A percentile compares a stretch with the other conserved stretches of the same genome.
phyloP scores from a whole-genome alignment of 1,140 invertebrate genomes.

The Hylaeus anthracinus region DNA sequence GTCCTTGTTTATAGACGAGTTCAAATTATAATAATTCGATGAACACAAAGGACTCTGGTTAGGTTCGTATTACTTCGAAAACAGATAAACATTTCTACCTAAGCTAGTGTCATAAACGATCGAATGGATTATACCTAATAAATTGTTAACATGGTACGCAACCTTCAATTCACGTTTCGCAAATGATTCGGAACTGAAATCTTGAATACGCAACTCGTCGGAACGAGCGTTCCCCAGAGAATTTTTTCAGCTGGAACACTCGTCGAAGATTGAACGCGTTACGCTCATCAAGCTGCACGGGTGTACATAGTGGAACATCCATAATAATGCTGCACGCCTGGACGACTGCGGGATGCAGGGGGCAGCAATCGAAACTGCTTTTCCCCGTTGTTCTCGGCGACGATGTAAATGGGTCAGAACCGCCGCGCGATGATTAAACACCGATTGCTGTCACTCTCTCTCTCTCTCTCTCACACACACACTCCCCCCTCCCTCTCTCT shows the following conservation, averaged over 20 bases:
- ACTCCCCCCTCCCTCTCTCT: too few relatives aligned
- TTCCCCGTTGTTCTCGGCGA: conserved; percentile 24
- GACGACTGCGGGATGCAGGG: neutral
- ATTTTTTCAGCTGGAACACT: neutral
- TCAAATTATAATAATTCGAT: too few relatives aligned
- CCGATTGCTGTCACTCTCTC: conserved; percentile 23
- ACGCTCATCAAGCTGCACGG: neutral
- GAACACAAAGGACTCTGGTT: too few relatives aligned
- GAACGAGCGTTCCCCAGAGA: neutral
- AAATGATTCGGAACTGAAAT: neutral
- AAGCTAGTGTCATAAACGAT: too few relatives aligned
- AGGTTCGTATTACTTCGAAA: too few relatives aligned
- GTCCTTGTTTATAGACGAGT: too few relatives aligned
- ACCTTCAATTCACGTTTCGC: neutral
- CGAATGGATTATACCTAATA: too few relatives aligned
- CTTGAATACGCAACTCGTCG: neutral
- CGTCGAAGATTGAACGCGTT: neutral
- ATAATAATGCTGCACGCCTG: conserved; percentile 10
- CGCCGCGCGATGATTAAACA: conserved; percentile 39
- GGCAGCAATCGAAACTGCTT: conserved; percentile 37
- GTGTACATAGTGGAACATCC: neutral
- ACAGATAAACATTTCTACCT: too few relatives aligned
- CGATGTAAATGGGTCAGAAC: conserved; percentile 37
- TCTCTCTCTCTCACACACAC: too few relatives aligned
- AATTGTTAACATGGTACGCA: neutral